These are phyloP conservation scores for Latrodectus hesperus DNA, from an alignment of 2,888 invertebrate species.

Conservation along the genomic window DNA sequence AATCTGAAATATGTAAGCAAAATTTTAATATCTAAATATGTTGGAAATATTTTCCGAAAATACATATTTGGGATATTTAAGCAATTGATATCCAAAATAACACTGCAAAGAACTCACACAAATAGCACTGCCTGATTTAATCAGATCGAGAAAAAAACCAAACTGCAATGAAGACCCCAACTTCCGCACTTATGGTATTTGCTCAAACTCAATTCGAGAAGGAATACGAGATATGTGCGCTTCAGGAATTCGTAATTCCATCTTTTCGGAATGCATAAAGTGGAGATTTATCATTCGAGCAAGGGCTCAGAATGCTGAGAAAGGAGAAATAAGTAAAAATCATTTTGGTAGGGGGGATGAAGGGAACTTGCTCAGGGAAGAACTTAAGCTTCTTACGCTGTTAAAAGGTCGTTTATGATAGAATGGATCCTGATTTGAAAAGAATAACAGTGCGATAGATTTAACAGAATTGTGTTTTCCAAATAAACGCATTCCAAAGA, in stretches of 20 bases:
- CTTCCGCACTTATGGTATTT: not conserved
- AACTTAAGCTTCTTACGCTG: too few species aligned
- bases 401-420: too few species aligned
- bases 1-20: too few species aligned
- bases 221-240: not conserved
- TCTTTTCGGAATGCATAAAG: slow-evolving; percentile 1
- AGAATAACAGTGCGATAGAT: too few species aligned
- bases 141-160: not conserved
- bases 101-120: not conserved
- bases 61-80: too few species aligned
- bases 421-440: too few species aligned
- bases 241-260: slow-evolving; percentile 5
- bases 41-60: too few species aligned
- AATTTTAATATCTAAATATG: too few species aligned
- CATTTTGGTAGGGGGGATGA: not conserved
- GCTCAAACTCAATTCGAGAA: not conserved
- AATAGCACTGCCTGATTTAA: not conserved
- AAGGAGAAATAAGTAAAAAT: not conserved
- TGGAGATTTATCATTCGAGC: slow-evolving; percentile 2
- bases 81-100: too few species aligned
- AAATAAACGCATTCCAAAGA: too few species aligned
- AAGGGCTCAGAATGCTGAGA: slow-evolving; percentile 5
- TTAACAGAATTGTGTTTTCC: too few species aligned
- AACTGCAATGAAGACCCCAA: not conserved
- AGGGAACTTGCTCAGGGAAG: not conserved